Conservation (phyloP, 2,113 vertebrate species). For the Cynocephalus volans region DNA sequence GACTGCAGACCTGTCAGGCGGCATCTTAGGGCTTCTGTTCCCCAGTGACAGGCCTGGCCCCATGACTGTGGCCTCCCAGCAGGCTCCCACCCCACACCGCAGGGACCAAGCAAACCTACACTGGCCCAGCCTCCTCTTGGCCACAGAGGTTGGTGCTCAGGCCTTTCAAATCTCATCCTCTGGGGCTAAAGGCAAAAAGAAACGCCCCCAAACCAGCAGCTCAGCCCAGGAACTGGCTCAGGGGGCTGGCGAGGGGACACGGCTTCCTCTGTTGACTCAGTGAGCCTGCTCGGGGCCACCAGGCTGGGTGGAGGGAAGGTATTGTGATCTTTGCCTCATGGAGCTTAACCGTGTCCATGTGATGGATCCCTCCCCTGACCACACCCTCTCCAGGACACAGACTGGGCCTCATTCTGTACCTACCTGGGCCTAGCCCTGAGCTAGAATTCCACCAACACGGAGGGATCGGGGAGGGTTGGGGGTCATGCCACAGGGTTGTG, state of each 20-base stretch:
- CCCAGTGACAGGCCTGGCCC: not conserved
- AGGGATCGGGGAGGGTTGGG: not conserved
- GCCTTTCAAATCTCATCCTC: not conserved
- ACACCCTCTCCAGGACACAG: not conserved
- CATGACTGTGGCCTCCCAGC: fast-evolving
- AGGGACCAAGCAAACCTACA: not conserved
- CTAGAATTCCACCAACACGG: fast-evolving
- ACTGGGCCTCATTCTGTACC: not conserved
- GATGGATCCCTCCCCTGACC: not conserved
- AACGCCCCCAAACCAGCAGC: not conserved
- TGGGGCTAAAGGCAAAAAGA: not conserved
- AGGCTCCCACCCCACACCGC: not conserved
- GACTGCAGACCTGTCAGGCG: not conserved
- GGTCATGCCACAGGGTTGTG: not conserved
- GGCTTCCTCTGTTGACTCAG: not conserved
- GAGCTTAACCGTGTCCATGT: too few species aligned
- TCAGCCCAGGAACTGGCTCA: not conserved
- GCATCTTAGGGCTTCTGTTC: not conserved
- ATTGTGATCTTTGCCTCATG: not conserved
- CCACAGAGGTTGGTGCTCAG: not conserved
- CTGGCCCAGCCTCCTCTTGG: not conserved
- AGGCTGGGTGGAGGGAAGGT: not conserved
- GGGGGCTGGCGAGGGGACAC: not conserved
- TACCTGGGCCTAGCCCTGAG: not conserved
- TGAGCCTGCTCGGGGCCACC: not conserved